Percentiles rank a stretch among this genome's conserved stretches.
Conservation (phyloP, 1,140 invertebrate species). For the Cotesia glomerata region DNA sequence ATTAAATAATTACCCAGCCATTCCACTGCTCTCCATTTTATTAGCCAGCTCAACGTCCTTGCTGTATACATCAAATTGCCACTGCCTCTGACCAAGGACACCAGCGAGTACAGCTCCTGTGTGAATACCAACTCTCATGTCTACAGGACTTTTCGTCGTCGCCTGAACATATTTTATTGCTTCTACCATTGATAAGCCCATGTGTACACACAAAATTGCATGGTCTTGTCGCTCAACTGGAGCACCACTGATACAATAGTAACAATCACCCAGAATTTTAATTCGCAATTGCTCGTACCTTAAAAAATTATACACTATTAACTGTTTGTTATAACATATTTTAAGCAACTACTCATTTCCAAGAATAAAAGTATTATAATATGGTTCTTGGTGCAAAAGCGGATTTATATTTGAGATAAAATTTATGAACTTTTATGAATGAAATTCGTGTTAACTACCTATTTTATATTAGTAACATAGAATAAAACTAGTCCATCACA, state of each 20-base stretch:
- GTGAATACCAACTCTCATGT: constrained; percentile 98
- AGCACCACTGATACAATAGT: constrained; percentile 94
- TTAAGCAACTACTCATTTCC: too few relatives aligned
- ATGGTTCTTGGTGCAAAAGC: too few relatives aligned
- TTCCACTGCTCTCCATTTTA: constrained; percentile 97
- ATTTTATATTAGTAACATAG: too few relatives aligned
- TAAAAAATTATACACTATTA: constrained; percentile 52
- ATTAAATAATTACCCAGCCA: constrained; percentile 80
- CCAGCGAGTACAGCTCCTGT: constrained; percentile 95
- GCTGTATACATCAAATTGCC: constrained; percentile 98
- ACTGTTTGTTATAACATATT: not conserved
- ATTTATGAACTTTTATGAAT: too few relatives aligned
- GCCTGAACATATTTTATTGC: constrained; percentile 97
- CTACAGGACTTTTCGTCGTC: constrained; percentile 92
- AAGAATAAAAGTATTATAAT: too few relatives aligned
- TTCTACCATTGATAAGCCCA: constrained; percentile 96
- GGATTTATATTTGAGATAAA: too few relatives aligned
- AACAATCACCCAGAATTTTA: constrained; percentile 95
- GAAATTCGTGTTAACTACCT: too few relatives aligned
- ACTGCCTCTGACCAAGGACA: constrained; percentile 93
- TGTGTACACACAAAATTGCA: constrained; percentile 91
- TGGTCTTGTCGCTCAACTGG: constrained; percentile 88
- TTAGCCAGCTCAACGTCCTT: constrained; percentile 97
- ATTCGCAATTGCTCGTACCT: constrained; percentile 94
- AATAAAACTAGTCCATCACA: too few relatives aligned